These are phyloP conservation scores for Drosophila glabriapex DNA, from an alignment of 2,888 invertebrate species.

Conservation along the genomic window DNA sequence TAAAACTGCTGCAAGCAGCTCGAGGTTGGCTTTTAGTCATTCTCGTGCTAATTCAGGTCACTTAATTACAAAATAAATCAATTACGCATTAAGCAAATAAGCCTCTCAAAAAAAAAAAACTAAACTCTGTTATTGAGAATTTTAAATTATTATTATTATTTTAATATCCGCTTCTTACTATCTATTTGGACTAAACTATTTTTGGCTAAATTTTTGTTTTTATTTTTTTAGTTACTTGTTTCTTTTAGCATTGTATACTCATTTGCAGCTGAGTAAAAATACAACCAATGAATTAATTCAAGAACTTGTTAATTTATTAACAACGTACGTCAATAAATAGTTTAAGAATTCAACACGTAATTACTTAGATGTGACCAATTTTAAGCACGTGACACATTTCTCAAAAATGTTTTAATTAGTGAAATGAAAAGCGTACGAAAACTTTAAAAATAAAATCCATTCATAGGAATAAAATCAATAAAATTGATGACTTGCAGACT, in stretches of 20 bases:
- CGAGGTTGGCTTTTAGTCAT: conserved; percentile 54
- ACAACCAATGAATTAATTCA: neutral
- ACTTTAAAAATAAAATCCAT: conserved; percentile 36
- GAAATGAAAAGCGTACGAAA: conserved; percentile 27
- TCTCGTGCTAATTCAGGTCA: conserved; percentile 75
- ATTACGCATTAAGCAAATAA: conserved; percentile 20
- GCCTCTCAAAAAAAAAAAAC: neutral
- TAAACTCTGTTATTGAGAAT: neutral
- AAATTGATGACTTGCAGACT: conserved; percentile 23
- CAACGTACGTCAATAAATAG: conserved; percentile 23
- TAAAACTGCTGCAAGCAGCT: conserved; percentile 47
- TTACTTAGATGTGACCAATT: conserved; percentile 29
- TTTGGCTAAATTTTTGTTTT: neutral
- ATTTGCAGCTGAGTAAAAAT: conserved; percentile 12
- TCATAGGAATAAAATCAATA: conserved; percentile 13
- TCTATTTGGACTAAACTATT: neutral
- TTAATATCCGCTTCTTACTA: neutral
- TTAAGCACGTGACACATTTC: conserved; percentile 52
- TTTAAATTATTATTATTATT: neutral
- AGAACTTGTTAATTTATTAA: conserved; percentile 27
- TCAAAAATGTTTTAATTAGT: conserved; percentile 43
- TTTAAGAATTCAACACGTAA: conserved; percentile 20
- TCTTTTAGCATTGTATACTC: conserved; percentile 1
- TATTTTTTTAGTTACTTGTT: neutral
- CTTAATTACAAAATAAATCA: conserved; percentile 37